Evolutionary conservation across 2,113 vertebrate genomes (phyloP).

Genomic region (Dolichallabes microphthalmus): DNA sequence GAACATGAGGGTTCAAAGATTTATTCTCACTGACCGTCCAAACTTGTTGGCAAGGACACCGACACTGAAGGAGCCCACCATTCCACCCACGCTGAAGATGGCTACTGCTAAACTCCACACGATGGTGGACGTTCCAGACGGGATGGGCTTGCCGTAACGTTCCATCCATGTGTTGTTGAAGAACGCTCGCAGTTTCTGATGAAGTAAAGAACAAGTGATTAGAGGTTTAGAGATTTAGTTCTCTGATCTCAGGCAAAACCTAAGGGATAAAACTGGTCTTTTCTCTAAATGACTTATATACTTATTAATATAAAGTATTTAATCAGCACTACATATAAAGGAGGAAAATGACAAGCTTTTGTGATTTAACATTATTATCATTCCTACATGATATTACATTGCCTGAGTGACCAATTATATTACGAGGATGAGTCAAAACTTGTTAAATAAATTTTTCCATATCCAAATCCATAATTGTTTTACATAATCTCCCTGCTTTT

Average conservation of each 20-base stretch:
- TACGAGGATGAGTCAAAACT: too few species aligned
- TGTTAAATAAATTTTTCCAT: too few species aligned
- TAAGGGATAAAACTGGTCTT: not conserved
- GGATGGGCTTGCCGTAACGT: constrained; percentile 58
- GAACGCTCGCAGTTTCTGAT: constrained; percentile 83
- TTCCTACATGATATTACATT: not conserved
- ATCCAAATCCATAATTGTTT: too few species aligned
- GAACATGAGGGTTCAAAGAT: not conserved
- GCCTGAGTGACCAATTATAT: not conserved
- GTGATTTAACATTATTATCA: not conserved
- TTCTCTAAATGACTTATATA: not conserved
- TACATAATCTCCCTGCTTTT: too few species aligned
- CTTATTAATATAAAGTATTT: not conserved
- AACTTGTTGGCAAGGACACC: constrained; percentile 88
- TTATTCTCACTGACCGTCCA: constrained; percentile 77
- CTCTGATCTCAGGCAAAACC: not conserved
- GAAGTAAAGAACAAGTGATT: not conserved
- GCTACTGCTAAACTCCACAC: constrained; percentile 90
- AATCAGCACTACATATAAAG: not conserved
- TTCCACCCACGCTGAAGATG: constrained; percentile 92
- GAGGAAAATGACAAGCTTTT: not conserved
- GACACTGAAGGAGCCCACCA: constrained; percentile 93
- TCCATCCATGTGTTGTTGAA: constrained; percentile 80
- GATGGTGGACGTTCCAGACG: constrained; percentile 68
- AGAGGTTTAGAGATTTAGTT: too few species aligned